phyloP scores from a whole-genome alignment of 2,888 invertebrate species.

The Phania funesta region DNA sequence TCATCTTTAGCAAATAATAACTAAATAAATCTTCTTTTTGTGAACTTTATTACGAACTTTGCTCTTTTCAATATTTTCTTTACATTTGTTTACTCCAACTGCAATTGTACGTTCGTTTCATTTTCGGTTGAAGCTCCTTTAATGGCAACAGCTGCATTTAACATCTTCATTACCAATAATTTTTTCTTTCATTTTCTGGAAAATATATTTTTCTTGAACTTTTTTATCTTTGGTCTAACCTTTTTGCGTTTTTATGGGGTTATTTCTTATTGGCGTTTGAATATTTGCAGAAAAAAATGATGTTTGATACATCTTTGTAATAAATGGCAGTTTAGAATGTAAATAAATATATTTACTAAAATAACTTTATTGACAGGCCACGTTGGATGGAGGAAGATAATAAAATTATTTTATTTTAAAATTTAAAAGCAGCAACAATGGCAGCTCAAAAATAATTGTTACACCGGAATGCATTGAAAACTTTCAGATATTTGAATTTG shows the following conservation, averaged over 20 bases:
- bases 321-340: constrained; percentile 53
- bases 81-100: constrained; percentile 23
- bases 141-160: constrained; percentile 66
- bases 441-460: too few relatives aligned
- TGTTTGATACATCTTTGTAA: constrained; percentile 53
- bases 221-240: constrained; percentile 65
- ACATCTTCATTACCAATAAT: constrained; percentile 58
- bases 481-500: too few relatives aligned
- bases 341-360: constrained; percentile 35
- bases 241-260: constrained; percentile 47
- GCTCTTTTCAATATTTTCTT: constrained; percentile 29
- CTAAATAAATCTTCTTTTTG: constrained; percentile 35
- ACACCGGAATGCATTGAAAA: too few relatives aligned
- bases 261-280: constrained; percentile 28
- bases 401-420: background rate
- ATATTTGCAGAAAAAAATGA: constrained; percentile 31
- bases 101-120: constrained; percentile 31
- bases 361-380: constrained; percentile 34
- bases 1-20: constrained; percentile 59
- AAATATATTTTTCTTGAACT: constrained; percentile 50
- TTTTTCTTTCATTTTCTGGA: constrained; percentile 20
- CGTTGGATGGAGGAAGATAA: background rate
- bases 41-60: constrained; percentile 55
- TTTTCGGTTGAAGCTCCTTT: constrained; percentile 47
- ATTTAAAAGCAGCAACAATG: background rate